phyloP scores from a whole-genome alignment of 1,140 invertebrate species.

The Halesus radiatus region DNA sequence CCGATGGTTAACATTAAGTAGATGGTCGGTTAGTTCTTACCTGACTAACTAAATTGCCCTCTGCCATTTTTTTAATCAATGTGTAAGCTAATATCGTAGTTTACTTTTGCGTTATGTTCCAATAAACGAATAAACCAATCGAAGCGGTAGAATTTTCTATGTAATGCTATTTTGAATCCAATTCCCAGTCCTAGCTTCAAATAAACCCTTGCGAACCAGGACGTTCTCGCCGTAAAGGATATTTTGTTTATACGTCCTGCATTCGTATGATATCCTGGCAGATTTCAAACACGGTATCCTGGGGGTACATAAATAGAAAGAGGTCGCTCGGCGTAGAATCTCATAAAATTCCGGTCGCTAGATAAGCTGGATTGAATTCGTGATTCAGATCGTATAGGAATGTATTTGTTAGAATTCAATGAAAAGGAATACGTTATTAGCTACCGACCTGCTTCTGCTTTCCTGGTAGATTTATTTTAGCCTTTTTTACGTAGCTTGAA shows the following conservation, averaged over 20 bases:
- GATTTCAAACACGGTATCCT: constrained; percentile 20
- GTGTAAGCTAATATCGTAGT: no score
- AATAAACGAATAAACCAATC: no score
- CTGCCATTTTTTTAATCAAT: no score
- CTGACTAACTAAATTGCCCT: no score
- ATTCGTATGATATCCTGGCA: constrained; percentile 20
- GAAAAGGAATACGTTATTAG: background rate
- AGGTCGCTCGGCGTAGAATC: constrained; percentile 24
- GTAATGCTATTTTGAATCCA: no score
- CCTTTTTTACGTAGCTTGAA: background rate
- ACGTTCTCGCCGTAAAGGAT: background rate
- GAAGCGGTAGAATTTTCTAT: no score
- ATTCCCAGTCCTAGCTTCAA: no score
- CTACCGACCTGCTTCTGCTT: background rate
- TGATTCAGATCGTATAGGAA: constrained; percentile 1
- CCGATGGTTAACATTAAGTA: no score
- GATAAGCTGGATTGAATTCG: constrained; percentile 33
- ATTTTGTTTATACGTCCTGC: constrained; percentile 22
- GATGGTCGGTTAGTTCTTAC: no score
- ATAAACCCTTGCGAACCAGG: no score
- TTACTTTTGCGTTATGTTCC: no score
- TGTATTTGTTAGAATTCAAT: constrained; percentile 10
- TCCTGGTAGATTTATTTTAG: constrained; percentile 3
- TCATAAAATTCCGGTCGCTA: constrained; percentile 20
- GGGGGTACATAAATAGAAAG: constrained; percentile 15